These are phyloP conservation scores for Nothura maculosa DNA, from an alignment of 2,797 vertebrate genomes.

Conservation along the genomic window DNA sequence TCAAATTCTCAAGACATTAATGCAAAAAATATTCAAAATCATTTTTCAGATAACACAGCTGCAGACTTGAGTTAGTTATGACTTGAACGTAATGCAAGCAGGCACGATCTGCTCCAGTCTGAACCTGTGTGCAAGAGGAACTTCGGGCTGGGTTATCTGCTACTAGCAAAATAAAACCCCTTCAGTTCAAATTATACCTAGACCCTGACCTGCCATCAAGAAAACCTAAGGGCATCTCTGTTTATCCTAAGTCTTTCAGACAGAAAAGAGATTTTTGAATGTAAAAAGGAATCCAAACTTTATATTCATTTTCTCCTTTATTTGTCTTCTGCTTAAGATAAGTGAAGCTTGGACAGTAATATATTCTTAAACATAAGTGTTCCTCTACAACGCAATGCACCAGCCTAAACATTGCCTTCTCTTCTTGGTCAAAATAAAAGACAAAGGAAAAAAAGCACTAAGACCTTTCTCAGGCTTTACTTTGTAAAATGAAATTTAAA, in stretches of 20 bases:
- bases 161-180: background rate
- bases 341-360: background rate
- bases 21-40: background rate
- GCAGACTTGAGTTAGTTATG: background rate
- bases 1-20: too few species aligned
- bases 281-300: background rate
- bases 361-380: background rate
- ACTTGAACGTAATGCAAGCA: background rate
- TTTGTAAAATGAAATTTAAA: background rate
- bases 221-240: background rate
- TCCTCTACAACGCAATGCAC: background rate
- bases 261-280: background rate
- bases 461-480: too few species aligned
- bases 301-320: background rate
- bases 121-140: background rate
- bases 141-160: background rate
- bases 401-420: background rate
- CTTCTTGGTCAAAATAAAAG: background rate
- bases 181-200: background rate
- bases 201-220: background rate
- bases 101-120: background rate
- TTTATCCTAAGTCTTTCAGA: background rate
- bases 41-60: background rate
- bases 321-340: background rate
- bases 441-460: too few species aligned